phyloP scores from a whole-genome alignment of 2,797 vertebrate species.

The Varecia variegata region DNA sequence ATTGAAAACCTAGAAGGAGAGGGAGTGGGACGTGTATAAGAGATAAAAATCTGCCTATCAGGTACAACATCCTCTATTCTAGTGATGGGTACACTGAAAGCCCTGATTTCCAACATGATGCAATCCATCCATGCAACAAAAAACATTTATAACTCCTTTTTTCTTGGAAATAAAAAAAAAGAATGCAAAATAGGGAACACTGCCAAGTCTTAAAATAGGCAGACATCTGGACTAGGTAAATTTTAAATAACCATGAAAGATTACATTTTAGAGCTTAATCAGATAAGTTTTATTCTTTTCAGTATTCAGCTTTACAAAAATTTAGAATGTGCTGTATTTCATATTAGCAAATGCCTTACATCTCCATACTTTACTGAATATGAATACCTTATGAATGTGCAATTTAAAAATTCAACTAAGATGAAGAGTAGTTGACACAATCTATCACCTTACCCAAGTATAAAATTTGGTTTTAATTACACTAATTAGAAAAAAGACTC shows the following conservation, averaged over 20 bases:
- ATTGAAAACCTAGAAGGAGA: neutral
- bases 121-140: neutral
- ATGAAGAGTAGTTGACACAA: slow-evolving; percentile 64
- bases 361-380: slow-evolving; percentile 9
- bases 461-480: slow-evolving; percentile 70
- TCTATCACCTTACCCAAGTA: slow-evolving; percentile 58
- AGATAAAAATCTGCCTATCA: neutral
- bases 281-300: slow-evolving; percentile 46
- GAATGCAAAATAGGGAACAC: neutral
- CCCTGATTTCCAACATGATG: neutral
- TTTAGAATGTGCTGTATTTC: slow-evolving; percentile 43
- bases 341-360: slow-evolving; percentile 60
- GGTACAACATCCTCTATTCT: neutral
- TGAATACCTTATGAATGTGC: slow-evolving; percentile 39
- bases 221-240: slow-evolving; percentile 66
- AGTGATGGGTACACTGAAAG: neutral
- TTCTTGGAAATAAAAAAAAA: neutral
- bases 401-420: slow-evolving; percentile 49
- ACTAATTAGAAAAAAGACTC: slow-evolving; percentile 70
- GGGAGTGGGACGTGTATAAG: neutral
- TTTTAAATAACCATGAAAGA: slow-evolving; percentile 49
- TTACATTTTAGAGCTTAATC: slow-evolving; percentile 58
- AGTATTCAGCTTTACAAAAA: slow-evolving; percentile 42
- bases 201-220: slow-evolving; percentile 44
- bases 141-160: neutral